Conservation (phyloP, 2,113 vertebrate genomes). For the Propithecus coquereli region DNA sequence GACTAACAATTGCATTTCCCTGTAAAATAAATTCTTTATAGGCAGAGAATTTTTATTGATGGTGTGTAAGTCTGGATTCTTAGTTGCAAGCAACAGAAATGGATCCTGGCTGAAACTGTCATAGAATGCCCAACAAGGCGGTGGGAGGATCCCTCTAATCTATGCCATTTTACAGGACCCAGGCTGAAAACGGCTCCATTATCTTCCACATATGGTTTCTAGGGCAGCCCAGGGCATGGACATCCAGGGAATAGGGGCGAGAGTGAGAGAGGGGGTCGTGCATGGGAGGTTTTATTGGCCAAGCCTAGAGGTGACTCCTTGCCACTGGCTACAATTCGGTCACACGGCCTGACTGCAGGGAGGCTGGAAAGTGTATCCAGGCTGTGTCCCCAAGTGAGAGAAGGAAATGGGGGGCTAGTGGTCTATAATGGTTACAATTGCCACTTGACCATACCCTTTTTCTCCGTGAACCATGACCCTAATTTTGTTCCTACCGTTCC, state of each 20-base stretch:
- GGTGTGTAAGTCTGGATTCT: neutral
- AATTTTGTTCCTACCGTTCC: too few species aligned
- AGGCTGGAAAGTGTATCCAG: neutral
- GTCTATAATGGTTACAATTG: too few species aligned
- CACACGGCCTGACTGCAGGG: neutral
- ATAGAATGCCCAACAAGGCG: neutral
- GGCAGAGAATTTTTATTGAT: slow-evolving; percentile 39
- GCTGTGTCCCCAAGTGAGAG: neutral
- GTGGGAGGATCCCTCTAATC: neutral
- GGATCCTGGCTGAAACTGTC: neutral
- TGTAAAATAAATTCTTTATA: slow-evolving; percentile 49
- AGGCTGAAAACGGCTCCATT: neutral
- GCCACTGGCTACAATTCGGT: neutral
- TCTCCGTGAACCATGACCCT: too few species aligned
- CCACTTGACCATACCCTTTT: too few species aligned
- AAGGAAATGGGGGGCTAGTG: neutral
- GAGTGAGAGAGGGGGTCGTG: neutral
- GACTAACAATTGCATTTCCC: slow-evolving; percentile 31
- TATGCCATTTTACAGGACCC: neutral
- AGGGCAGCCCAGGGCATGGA: neutral
- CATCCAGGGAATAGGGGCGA: neutral
- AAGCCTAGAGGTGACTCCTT: neutral
- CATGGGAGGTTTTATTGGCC: neutral
- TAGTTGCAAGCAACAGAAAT: neutral
- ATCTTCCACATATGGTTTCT: neutral